Percentiles rank a stretch among this genome's conserved stretches.
These are phyloP conservation scores for Xestia c-nigrum DNA, from an alignment of 2,888 invertebrate genomes.

Conservation along the genomic window DNA sequence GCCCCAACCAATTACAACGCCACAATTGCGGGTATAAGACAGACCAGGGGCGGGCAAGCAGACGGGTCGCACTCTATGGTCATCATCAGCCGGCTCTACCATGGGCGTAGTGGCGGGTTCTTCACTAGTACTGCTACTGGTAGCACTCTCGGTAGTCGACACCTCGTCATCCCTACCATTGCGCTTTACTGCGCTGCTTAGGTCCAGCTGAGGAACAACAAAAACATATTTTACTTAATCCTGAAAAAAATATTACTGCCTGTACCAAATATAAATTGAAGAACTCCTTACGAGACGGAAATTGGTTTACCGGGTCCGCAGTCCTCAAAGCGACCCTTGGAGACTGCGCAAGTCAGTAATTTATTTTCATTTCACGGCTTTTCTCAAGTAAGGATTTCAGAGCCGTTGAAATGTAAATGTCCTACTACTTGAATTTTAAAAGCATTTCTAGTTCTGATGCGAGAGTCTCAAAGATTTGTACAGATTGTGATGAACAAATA, in stretches of 20 bases:
- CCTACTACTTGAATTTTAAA: not conserved
- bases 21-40: slow-evolving; percentile 88
- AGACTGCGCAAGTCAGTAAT: slow-evolving; percentile 10
- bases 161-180: slow-evolving; percentile 62
- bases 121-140: slow-evolving; percentile 20
- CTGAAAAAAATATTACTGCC: not conserved
- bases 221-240: not conserved
- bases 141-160: not conserved
- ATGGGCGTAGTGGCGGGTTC: slow-evolving; percentile 23
- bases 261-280: not conserved
- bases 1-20: slow-evolving; percentile 95
- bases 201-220: slow-evolving; percentile 76
- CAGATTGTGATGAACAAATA: not conserved
- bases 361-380: not conserved
- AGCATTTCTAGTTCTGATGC: not conserved
- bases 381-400: not conserved
- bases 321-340: not conserved
- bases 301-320: not conserved
- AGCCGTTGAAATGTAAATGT: not conserved
- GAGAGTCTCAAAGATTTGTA: not conserved
- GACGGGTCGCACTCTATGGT: slow-evolving; percentile 92
- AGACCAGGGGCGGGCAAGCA: slow-evolving; percentile 93
- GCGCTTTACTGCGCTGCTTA: slow-evolving; percentile 83
- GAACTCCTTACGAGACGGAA: not conserved
- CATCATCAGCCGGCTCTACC: slow-evolving; percentile 73